Conservation (phyloP, 1,140 invertebrate species). For the Drosophila bifasciata region DNA sequence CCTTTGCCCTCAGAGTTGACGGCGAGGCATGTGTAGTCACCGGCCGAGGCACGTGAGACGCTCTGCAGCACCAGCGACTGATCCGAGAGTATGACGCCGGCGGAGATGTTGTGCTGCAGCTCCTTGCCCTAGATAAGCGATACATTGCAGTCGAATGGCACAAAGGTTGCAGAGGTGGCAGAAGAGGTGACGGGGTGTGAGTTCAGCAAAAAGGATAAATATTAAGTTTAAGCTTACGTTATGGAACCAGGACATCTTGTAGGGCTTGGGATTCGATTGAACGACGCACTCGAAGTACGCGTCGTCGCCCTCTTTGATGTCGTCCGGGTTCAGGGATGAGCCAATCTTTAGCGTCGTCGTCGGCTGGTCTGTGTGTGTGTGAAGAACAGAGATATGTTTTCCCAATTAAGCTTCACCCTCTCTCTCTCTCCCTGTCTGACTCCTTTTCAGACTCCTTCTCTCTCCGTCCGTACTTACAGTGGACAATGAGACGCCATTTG, state of each 20-base stretch:
- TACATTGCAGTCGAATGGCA: slow-evolving; percentile 3
- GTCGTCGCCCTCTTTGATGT: slow-evolving; percentile 93
- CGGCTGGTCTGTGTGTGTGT: slow-evolving; percentile 87
- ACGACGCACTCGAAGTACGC: slow-evolving; percentile 93
- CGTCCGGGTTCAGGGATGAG: slow-evolving; percentile 90
- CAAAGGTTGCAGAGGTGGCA: slow-evolving; percentile 2
- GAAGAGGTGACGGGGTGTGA: neutral
- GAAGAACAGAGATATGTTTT: slow-evolving; percentile 22
- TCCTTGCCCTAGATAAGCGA: slow-evolving; percentile 87
- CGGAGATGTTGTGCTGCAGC: slow-evolving; percentile 90
- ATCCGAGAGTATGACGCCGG: slow-evolving; percentile 92
- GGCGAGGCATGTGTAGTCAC: slow-evolving; percentile 92
- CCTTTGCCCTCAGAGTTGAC: slow-evolving; percentile 92
- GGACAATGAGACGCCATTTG: slow-evolving; percentile 90
- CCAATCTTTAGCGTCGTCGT: slow-evolving; percentile 91
- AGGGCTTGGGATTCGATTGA: slow-evolving; percentile 91
- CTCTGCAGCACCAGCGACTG: slow-evolving; percentile 92
- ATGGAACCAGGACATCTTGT: slow-evolving; percentile 93
- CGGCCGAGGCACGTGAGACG: slow-evolving; percentile 90
- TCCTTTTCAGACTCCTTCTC: slow-evolving; percentile 7
- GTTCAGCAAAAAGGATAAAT: slow-evolving; percentile 10
- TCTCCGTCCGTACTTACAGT: slow-evolving; percentile 86
- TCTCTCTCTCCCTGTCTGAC: neutral
- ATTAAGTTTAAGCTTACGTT: slow-evolving; percentile 87
- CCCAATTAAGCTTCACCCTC: slow-evolving; percentile 55